phyloP scores from a whole-genome alignment of 64 coral and sea anemone genomes.

The Montipora foliosa region DNA sequence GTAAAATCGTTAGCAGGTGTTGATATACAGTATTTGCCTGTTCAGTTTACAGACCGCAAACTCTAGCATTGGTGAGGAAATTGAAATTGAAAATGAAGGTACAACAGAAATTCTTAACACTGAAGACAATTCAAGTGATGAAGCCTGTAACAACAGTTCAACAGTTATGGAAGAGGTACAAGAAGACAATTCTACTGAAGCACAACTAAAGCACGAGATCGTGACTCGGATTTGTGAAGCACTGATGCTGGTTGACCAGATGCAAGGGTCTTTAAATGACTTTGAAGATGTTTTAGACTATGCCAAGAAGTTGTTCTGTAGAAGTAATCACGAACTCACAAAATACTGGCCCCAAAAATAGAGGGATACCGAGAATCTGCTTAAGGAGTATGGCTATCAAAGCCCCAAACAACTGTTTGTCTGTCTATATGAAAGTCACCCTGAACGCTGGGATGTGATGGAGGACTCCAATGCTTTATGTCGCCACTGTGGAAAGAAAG shows the following conservation, averaged over 20 bases:
- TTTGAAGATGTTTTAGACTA: slow-evolving; percentile 16
- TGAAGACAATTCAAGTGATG: too few species aligned
- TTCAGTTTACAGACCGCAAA: too few species aligned
- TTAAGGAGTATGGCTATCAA: slow-evolving; percentile 18
- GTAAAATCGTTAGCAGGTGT: too few species aligned
- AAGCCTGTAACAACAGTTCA: too few species aligned
- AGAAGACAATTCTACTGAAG: too few species aligned
- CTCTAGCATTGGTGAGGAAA: too few species aligned
- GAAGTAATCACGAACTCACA: neutral
- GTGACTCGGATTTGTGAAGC: neutral
- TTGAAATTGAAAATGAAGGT: too few species aligned
- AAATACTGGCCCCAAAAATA: slow-evolving; percentile 17
- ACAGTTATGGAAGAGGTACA: too few species aligned
- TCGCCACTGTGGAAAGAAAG: neutral
- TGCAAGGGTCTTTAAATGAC: slow-evolving; percentile 15
- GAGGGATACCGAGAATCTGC: slow-evolving; percentile 9
- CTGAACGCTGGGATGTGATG: neutral
- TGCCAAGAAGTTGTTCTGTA: slow-evolving; percentile 21
- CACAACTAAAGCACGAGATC: neutral
- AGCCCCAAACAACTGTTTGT: neutral
- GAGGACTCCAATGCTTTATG: neutral
- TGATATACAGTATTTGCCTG: too few species aligned
- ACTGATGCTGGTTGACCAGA: slow-evolving; percentile 21
- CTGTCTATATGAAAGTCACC: slow-evolving; percentile 4
- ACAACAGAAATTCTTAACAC: too few species aligned